Percentiles rank a stretch among this genome's conserved stretches.
phyloP scores from a whole-genome alignment of 2,888 invertebrate genomes.

The Drosophila lutescens region DNA sequence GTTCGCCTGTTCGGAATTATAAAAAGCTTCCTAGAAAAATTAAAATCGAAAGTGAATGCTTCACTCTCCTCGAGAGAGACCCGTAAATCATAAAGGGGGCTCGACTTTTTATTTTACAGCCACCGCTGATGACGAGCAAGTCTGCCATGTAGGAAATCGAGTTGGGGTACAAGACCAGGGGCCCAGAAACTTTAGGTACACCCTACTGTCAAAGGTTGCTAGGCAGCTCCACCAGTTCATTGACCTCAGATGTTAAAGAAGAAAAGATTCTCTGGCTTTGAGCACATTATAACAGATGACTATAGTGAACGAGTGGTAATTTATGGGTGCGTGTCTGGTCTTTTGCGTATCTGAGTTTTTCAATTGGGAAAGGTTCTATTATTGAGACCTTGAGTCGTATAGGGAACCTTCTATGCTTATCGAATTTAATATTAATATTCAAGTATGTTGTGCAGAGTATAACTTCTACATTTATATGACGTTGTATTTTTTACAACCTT shows the following conservation, averaged over 20 bases:
- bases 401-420: too few species aligned
- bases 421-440: neutral
- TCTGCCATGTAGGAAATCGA: slow-evolving; percentile 68
- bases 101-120: neutral
- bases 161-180: slow-evolving; percentile 55
- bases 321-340: neutral
- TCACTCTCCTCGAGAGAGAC: slow-evolving; percentile 17
- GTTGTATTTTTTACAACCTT: neutral
- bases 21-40: slow-evolving; percentile 76
- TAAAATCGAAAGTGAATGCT: slow-evolving; percentile 73
- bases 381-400: too few species aligned
- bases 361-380: neutral
- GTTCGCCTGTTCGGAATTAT: slow-evolving; percentile 73
- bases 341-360: neutral
- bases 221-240: slow-evolving; percentile 19
- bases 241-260: slow-evolving; percentile 11
- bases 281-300: slow-evolving; percentile 13
- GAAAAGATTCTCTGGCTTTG: slow-evolving; percentile 12
- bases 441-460: neutral
- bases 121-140: neutral
- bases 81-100: slow-evolving; percentile 72
- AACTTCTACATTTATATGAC: neutral
- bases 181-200: slow-evolving; percentile 49
- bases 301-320: slow-evolving; percentile 2
- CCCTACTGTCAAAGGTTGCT: slow-evolving; percentile 28